Evolutionary conservation across 2,113 vertebrate genomes (phyloP).

Genomic region (Aepyceros melampus): DNA sequence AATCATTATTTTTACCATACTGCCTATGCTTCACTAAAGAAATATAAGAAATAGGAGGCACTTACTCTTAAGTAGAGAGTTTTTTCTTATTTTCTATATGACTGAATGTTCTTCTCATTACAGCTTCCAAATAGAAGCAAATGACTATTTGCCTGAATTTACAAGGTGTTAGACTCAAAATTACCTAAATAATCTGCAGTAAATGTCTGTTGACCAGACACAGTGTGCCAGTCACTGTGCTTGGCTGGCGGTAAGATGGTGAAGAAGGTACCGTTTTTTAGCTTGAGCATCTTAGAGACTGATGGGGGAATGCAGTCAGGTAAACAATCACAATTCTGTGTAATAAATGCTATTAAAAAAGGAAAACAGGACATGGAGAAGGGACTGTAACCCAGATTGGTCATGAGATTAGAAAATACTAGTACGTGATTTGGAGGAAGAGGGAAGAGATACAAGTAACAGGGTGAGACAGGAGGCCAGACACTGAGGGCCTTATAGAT

Average conservation of each 20-base stretch:
- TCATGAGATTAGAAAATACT: neutral
- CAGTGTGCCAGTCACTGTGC: neutral
- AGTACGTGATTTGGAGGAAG: neutral
- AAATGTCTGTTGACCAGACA: neutral
- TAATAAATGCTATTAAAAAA: neutral
- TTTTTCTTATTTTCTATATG: conserved; percentile 43
- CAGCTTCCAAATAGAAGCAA: neutral
- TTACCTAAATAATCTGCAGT: neutral
- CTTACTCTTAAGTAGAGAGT: neutral
- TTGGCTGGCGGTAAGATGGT: neutral
- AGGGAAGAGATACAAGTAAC: neutral
- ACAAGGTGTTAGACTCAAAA: neutral
- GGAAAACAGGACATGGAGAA: neutral
- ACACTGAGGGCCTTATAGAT: neutral
- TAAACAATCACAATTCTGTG: neutral
- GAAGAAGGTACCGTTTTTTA: neutral
- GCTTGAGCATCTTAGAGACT: neutral
- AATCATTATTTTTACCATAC: conserved; percentile 27
- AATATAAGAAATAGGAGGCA: neutral
- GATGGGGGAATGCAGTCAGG: neutral
- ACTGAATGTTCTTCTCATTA: conserved; percentile 18
- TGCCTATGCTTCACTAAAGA: conserved; percentile 2
- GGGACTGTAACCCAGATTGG: neutral
- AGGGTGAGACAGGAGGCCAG: neutral
- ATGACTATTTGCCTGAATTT: neutral